phyloP scores from a whole-genome alignment of 2,113 vertebrate species.

The Eleginops maclovinus region DNA sequence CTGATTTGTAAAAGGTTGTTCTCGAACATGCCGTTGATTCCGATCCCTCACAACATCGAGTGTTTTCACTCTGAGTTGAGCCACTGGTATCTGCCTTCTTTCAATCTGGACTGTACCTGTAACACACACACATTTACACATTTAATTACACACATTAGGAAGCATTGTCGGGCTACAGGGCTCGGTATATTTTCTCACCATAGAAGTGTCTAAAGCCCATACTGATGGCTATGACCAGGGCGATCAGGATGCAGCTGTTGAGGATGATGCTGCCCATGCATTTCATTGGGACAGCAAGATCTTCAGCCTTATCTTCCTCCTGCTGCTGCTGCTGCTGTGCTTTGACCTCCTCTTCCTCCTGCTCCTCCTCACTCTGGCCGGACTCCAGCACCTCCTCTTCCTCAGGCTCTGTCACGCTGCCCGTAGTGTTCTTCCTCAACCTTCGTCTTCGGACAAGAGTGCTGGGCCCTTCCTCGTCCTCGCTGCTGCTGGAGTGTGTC shows the following conservation, averaged over 20 bases:
- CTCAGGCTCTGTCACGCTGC: constrained; percentile 78
- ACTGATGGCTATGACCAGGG: constrained; percentile 90
- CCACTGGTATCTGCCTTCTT: constrained; percentile 85
- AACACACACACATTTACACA: constrained; percentile 14
- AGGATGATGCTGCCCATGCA: constrained; percentile 81
- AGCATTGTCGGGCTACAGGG: no score
- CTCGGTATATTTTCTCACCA: constrained; percentile 75
- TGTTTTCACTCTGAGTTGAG: constrained; percentile 80
- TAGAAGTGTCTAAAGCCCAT: constrained; percentile 94
- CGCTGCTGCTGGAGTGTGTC: constrained; percentile 86
- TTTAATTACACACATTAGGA: neutral
- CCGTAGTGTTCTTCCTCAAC: constrained; percentile 82
- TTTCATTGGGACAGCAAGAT: constrained; percentile 13
- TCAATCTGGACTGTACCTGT: constrained; percentile 90
- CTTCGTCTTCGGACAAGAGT: constrained; percentile 86
- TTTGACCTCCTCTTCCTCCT: constrained; percentile 64
- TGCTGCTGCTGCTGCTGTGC: constrained; percentile 56
- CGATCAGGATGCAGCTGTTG: constrained; percentile 89
- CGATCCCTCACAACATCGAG: constrained; percentile 80
- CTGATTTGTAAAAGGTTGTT: constrained; percentile 71
- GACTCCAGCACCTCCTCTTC: constrained; percentile 72
- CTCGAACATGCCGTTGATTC: constrained; percentile 81
- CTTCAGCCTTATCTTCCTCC: constrained; percentile 52
- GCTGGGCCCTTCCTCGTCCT: constrained; percentile 80
- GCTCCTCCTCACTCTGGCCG: constrained; percentile 73